Evolutionary conservation across 2,888 invertebrate species (phyloP).

Genomic region (Cheilosia impressa): DNA sequence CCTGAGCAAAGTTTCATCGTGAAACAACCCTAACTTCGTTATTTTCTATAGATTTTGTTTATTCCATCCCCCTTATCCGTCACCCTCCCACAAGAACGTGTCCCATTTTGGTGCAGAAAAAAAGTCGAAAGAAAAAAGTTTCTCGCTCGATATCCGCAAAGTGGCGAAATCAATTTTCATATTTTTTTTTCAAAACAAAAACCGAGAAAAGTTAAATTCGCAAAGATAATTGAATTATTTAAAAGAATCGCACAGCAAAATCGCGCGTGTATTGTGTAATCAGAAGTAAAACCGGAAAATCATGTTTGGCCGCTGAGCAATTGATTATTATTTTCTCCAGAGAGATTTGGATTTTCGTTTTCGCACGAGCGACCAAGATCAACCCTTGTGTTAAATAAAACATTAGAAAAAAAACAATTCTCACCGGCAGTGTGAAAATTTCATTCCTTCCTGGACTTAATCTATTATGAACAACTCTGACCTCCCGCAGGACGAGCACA

Average conservation of each 20-base stretch:
- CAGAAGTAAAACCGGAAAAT: constrained; percentile 52
- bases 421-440: neutral
- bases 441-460: neutral
- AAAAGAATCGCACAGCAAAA: neutral
- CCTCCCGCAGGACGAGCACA: constrained; percentile 31
- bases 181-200: neutral
- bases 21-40: constrained; percentile 29
- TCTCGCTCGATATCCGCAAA: constrained; percentile 53
- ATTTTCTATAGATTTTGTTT: constrained; percentile 13
- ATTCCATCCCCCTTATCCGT: neutral
- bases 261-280: constrained; percentile 25
- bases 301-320: constrained; percentile 48
- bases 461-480: constrained; percentile 58
- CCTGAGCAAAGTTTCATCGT: neutral
- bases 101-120: constrained; percentile 33
- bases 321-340: constrained; percentile 48
- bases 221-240: constrained; percentile 23
- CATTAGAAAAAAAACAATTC: neutral
- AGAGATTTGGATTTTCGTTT: neutral
- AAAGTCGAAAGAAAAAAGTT: constrained; percentile 12
- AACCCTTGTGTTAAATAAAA: neutral
- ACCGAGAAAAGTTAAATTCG: constrained; percentile 14
- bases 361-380: neutral
- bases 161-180: constrained; percentile 21
- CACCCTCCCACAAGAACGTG: constrained; percentile 10